Conservation (phyloP, 2,797 vertebrate genomes). For the Anabas testudineus region DNA sequence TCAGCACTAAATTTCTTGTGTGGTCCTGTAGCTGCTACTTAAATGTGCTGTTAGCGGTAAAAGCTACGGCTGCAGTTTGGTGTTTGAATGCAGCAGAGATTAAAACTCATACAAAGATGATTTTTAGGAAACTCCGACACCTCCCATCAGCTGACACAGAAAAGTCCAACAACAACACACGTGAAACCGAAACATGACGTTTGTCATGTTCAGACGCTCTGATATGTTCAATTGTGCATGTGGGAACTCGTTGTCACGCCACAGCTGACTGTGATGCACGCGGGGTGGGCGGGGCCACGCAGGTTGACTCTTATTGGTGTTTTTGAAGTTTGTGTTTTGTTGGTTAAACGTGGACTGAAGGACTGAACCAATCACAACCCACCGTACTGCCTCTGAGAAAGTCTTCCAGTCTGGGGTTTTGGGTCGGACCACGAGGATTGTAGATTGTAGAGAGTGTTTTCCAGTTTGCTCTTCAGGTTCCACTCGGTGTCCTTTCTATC, state of each 20-base stretch:
- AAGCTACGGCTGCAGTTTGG: not conserved
- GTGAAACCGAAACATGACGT: no score
- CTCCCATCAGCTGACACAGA: constrained; percentile 31
- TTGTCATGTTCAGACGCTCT: no score
- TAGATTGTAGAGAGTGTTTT: not conserved
- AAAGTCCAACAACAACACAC: no score
- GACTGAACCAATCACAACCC: constrained; percentile 60
- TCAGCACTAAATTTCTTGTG: no score
- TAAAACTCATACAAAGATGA: not conserved
- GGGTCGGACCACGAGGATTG: constrained; percentile 5
- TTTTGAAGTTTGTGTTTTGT: constrained; percentile 1
- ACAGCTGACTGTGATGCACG: constrained; percentile 2
- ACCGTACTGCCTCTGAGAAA: constrained; percentile 67
- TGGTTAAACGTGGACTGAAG: not conserved
- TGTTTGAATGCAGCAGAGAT: not conserved
- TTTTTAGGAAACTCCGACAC: constrained; percentile 47
- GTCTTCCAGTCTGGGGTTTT: constrained; percentile 65
- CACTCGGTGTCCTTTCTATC: constrained; percentile 9
- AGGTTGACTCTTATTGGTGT: not conserved
- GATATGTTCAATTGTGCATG: not conserved
- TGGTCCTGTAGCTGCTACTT: no score
- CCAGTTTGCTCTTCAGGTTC: constrained; percentile 2
- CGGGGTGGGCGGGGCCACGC: not conserved
- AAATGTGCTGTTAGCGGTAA: no score
- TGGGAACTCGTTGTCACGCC: no score